Evolutionary conservation across 2,797 vertebrate species (phyloP), one percentile per base, ranked within the genome.

Genomic region (Garrulus glandarius): DNA sequence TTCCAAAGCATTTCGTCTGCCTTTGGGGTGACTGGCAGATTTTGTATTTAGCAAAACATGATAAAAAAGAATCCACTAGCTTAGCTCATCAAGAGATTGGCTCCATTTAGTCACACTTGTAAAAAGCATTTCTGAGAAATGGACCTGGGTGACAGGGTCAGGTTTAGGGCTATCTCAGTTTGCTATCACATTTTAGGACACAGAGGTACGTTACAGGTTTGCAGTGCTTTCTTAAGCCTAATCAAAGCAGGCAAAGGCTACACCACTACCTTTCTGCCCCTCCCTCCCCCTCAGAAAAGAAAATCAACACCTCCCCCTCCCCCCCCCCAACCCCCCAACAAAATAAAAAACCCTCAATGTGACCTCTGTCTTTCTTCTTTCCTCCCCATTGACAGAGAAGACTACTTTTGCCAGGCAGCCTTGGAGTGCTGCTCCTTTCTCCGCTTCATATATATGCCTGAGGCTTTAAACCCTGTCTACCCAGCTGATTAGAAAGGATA

Each of bases 381-480:
- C 16, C 15, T 85, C 46, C 19, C 24, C 39, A 20, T 23, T 75
- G 60, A 37, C 49, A 59, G 70, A 63, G 32, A 59, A 70, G 59
- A 17, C 29, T 44, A 16, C 60, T 80, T 70, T 46, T 83, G 64
- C 61, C 84, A 85, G 75, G 36, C 57, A 75, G 53, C 65, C 65
- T 83, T 12, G 0, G 37, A 89, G 23, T 19, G 29, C 52, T 14
- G 36, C 63, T 72, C 44, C 67, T 61, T 92, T 78, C 79, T 87
- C 57, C 0, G 1, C 60, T 84, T 64, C 13, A 0, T 39, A 26
- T 15, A 34, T 26, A 16, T 5, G 65, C 78, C 93, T 36, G 24
- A 84, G 91, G 87, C 93, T 89, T 87, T 65, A 64, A 91, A 55
- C 39, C 29, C 68, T 64, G 56, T 81, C 84, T 76, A 22, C 65